These are phyloP conservation scores for Falco novaeseelandiae DNA, from an alignment of 2,797 vertebrate species.

Conservation along the genomic window DNA sequence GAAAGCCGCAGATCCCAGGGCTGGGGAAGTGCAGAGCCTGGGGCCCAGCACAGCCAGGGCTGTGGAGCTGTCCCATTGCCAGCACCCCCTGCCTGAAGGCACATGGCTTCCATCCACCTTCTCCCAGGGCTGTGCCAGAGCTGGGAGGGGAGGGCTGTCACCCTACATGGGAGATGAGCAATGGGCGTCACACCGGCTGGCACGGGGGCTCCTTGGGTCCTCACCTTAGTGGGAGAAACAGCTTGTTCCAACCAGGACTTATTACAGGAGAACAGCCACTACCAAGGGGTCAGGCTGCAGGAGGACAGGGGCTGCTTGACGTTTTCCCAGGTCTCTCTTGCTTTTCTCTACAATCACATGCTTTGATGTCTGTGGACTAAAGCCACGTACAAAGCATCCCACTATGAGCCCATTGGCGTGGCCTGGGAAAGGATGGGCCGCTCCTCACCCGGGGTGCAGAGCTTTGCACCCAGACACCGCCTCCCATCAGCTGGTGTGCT, in stretches of 20 bases:
- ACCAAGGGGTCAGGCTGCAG: neutral
- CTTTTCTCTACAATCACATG: too few species aligned
- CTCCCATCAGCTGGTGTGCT: too few species aligned
- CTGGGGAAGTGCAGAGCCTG: accelerated
- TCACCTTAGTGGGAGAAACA: neutral
- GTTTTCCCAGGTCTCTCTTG: neutral
- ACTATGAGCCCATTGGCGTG: accelerated
- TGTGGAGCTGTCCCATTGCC: neutral
- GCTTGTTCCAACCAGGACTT: neutral
- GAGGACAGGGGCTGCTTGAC: too few species aligned
- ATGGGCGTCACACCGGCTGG: accelerated
- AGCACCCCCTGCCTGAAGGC: too few species aligned
- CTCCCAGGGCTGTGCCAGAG: neutral
- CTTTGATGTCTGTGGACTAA: neutral
- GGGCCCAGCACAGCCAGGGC: too few species aligned
- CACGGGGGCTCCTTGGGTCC: neutral
- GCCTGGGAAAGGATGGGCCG: neutral
- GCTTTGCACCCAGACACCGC: accelerated
- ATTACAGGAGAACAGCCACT: neutral
- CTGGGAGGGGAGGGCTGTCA: neutral
- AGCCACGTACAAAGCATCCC: neutral
- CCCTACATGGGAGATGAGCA: neutral
- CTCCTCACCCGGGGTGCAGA: neutral
- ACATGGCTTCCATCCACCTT: too few species aligned
- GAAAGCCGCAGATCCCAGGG: neutral